Base-by-base conservation (phyloP, 2,797 vertebrate species). In the Pithecia hirsuta region DNA sequence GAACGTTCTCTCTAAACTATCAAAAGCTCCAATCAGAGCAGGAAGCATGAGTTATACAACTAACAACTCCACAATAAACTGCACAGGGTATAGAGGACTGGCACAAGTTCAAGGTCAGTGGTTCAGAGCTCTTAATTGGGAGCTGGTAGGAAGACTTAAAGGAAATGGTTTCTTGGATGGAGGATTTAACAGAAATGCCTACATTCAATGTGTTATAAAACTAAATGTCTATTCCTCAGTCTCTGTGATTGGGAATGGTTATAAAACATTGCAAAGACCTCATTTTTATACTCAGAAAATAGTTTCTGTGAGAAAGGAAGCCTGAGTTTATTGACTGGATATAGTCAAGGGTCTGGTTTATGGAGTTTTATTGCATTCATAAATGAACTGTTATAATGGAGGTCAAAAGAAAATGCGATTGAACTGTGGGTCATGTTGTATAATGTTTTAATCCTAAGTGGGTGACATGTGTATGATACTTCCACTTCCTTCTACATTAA, bases 301-400 rank as follows among this genome's bases (percentile, higher is more conserved):
- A 46, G 19, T 95, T 82, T 78, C 79, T 89, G 33, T 89, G n/a
- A 74, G 48, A 93, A 94, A 87, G n/a, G 28, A 70, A 89, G 61
- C 7, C 61, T 86, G 2, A 26, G 39, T 91, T 92, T 81, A 85
- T 2, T 46, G 33, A 74, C 10, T 79, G 67, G 9, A 87, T 46
- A 64, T 33, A 8, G 20, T 61, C 83, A 89, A 10, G 7, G 74
- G 36, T 76, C 64, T 80, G 79, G 52, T 96, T 91, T 79, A 48
- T 1, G 59, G 81, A 72, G 36, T 91, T 89, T 79, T 89, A 79
- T 75, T 96, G 78, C 61, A 36, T 67, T 91, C 92, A 72, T 89
- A 97, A 96, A 93, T 97, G 72, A 94, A 75, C 89, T 80, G n/a
- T 95, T 92, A 79, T 41, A 76, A 41, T 44, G 15, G 55, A 90